Evolutionary conservation across 2,113 vertebrate genomes (phyloP).

Genomic region (Oryzias javanicus): DNA sequence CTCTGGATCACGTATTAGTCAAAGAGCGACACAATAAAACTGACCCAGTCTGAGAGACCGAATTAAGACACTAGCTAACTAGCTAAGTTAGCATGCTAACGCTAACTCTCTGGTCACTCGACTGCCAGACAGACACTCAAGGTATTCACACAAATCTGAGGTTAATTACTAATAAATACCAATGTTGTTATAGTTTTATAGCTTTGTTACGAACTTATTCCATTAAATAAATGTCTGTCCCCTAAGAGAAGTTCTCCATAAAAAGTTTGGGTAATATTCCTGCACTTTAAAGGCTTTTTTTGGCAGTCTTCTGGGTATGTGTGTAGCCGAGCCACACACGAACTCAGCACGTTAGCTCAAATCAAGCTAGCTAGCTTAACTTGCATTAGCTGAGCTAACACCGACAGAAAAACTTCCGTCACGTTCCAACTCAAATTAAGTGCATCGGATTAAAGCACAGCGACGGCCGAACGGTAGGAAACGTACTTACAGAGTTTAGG

Average conservation of each 20-base stretch:
- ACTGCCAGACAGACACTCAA: conserved; percentile 54
- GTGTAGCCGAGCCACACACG: conserved; percentile 59
- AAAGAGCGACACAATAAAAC: conserved; percentile 72
- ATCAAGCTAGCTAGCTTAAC: conserved; percentile 62
- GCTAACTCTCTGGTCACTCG: conserved; percentile 66
- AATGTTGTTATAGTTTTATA: fast-evolving
- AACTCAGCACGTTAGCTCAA: conserved; percentile 64
- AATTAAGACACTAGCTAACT: conserved; percentile 40
- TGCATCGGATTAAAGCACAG: conserved; percentile 21
- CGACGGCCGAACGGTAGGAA: not conserved
- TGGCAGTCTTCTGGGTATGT: conserved; percentile 36
- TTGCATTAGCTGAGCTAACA: conserved; percentile 67
- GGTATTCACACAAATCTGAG: conserved; percentile 55
- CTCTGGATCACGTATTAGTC: conserved; percentile 1
- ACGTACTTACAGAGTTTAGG: conserved; percentile 72
- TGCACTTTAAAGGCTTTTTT: conserved; percentile 48
- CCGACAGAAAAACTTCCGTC: conserved; percentile 71
- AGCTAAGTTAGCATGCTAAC: conserved; percentile 63
- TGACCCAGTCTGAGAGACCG: conserved; percentile 47
- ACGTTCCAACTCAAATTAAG: conserved; percentile 59
- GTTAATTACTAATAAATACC: conserved; percentile 22
- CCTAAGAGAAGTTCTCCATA: conserved; percentile 45
- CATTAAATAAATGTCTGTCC: no score
- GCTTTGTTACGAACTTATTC: not conserved
- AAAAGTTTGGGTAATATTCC: conserved; percentile 56